These are phyloP conservation scores for Hemaris fuciformis DNA, from an alignment of 2,888 invertebrate species.

Conservation along the genomic window DNA sequence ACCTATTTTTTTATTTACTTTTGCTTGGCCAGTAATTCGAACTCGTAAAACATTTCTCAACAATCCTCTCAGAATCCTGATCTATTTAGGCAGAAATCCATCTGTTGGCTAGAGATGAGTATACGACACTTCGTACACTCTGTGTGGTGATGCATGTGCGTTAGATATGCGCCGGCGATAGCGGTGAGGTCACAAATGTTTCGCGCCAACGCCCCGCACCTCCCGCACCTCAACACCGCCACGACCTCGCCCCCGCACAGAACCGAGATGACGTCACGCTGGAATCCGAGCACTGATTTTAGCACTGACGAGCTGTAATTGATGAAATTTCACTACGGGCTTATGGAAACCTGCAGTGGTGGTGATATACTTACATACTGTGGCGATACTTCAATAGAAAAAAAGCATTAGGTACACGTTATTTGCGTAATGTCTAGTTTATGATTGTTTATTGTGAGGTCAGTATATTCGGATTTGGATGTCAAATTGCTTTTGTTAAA, in stretches of 20 bases:
- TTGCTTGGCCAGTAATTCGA: too few relatives aligned
- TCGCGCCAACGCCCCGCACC: constrained; percentile 31
- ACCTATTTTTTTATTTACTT: too few relatives aligned
- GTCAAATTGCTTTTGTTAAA: too few relatives aligned
- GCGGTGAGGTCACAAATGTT: constrained; percentile 34
- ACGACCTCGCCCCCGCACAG: neutral
- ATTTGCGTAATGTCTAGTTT: too few relatives aligned
- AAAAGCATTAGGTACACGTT: too few relatives aligned
- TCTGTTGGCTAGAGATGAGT: too few relatives aligned
- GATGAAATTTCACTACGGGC: neutral
- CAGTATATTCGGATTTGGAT: too few relatives aligned
- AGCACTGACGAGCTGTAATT: neutral
- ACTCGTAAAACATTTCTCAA: too few relatives aligned
- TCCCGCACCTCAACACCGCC: neutral
- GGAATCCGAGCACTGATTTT: neutral
- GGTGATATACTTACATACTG: neutral
- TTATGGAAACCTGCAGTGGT: neutral
- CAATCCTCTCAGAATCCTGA: neutral
- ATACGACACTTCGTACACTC: too few relatives aligned
- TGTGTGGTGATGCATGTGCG: constrained; percentile 13
- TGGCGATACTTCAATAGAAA: too few relatives aligned
- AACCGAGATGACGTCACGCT: neutral
- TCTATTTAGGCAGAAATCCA: neutral
- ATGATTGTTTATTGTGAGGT: too few relatives aligned
- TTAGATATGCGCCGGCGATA: constrained; percentile 46